phyloP scores from a whole-genome alignment of 2,888 invertebrate species.

The Dasysyrphus albostriatus region DNA sequence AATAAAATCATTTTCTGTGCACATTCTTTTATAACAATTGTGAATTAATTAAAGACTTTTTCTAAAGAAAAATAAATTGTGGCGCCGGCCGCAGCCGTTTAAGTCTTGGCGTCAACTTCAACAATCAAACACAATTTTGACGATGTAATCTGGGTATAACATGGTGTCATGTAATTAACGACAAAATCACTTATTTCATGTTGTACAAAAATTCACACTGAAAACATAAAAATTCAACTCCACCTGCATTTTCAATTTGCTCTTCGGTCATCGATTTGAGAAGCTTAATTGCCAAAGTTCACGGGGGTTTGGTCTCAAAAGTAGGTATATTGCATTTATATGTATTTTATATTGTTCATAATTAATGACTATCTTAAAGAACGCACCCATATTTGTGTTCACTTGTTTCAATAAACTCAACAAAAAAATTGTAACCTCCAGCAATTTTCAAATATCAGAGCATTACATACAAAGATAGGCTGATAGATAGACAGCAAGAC shows the following conservation, averaged over 20 bases:
- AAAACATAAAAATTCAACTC: not conserved
- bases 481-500: not conserved
- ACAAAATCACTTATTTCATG: constrained; percentile 26
- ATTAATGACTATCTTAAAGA: constrained; percentile 36
- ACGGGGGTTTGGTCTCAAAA: constrained; percentile 19
- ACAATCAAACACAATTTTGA: constrained; percentile 8
- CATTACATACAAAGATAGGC: not conserved
- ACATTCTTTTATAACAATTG: constrained; percentile 25
- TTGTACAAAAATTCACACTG: not conserved
- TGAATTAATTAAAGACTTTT: not conserved
- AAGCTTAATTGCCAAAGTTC: constrained; percentile 36
- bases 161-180: constrained; percentile 47
- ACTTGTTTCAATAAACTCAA: constrained; percentile 13
- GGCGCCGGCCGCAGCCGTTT: not conserved
- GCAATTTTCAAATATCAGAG: constrained; percentile 49
- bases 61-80: not conserved
- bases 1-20: constrained; percentile 20
- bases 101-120: constrained; percentile 9
- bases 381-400: constrained; percentile 36
- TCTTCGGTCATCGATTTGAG: constrained; percentile 9
- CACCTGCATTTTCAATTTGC: constrained; percentile 18
- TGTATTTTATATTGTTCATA: not conserved
- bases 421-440: constrained; percentile 5
- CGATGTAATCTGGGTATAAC: constrained; percentile 22
- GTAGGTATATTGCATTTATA: no score